Base-by-base conservation (phyloP, 2,113 vertebrate genomes). In the Pterocles burchelli region DNA sequence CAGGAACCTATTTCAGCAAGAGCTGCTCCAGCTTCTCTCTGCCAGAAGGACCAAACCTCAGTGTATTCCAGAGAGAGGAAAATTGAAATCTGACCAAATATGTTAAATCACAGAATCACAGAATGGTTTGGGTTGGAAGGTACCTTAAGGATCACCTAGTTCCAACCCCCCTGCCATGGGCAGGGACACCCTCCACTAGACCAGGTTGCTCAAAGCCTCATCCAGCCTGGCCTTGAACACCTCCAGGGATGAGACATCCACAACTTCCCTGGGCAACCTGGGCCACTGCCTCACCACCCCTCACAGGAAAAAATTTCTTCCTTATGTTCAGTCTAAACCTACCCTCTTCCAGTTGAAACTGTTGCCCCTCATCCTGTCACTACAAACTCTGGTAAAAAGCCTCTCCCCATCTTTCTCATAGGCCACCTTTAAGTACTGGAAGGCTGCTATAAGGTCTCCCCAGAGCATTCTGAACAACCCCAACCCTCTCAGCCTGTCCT, bases 311-410 rank as follows among this genome's bases (percentile, higher is more conserved):
- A 2, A 46, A 51, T 6, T 55, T 51, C 34, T 45, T 19, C 20
- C 26, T n/a, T 1, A 8, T 1, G 1, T 26, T 45, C 4, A 10
- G 34, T 7, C 17, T 67, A 11, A 54, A 65, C 2, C 58, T 29
- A 7, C 11, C 11, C 17, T 41, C 41, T 41, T 41, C 31, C 16
- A 52, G 13, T 34, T 26, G 52, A 76, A 85, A 7, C 13, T 10
- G 5, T 0, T 11, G 2, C 3, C 36, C 36, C 20, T 25, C 7
- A 9, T 72, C 52, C 57, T 36, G 1, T 41, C 12, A 6, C 38
- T 31, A 18, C 38, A n/a, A 0, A 14, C 11, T 43, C 36, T 28
- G 3, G 5, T 43, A 41, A 72, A 33, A 67, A 87, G 29, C 7
- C 31, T 13, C 18, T 26, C 12, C 12, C 28, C 5, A 10, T 1